Evolutionary conservation across 2,113 vertebrate species (phyloP).

Genomic region (Ia io): DNA sequence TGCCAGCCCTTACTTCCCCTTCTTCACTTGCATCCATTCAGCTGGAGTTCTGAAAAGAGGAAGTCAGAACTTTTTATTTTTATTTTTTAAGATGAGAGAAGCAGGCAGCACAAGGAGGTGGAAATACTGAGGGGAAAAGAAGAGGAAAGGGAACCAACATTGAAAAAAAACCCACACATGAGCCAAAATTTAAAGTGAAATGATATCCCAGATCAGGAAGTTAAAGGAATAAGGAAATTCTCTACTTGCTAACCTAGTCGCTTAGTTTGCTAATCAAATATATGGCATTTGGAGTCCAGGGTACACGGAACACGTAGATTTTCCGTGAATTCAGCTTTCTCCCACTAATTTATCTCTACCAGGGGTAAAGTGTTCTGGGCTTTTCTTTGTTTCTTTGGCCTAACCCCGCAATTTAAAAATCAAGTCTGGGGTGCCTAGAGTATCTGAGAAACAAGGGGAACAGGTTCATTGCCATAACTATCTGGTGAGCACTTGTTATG

Average conservation of each 20-base stretch:
- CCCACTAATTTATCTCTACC: not conserved
- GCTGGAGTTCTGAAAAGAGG: constrained; percentile 43
- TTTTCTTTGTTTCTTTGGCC: not conserved
- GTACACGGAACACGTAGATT: not conserved
- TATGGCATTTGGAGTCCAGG: not conserved
- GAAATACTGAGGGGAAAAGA: not conserved
- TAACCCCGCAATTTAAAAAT: constrained; percentile 34
- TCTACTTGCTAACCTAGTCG: not conserved
- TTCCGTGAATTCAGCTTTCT: not conserved
- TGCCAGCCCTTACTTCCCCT: constrained; percentile 46
- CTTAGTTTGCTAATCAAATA: not conserved
- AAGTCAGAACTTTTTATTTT: constrained; percentile 28
- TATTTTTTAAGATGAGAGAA: not conserved
- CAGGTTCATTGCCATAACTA: not conserved
- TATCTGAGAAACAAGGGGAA: not conserved
- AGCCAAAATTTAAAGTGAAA: not conserved
- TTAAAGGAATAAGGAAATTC: not conserved
- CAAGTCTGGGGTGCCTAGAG: not conserved
- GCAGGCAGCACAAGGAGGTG: constrained; percentile 31
- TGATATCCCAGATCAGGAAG: constrained; percentile 6
- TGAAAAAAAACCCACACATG: not conserved
- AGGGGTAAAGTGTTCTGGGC: not conserved
- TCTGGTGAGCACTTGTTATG: not conserved
- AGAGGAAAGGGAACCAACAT: constrained; percentile 3
- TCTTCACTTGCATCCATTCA: constrained; percentile 16